Evolutionary conservation across 2,888 invertebrate species (phyloP).

Genomic region (Alcis repandata): DNA sequence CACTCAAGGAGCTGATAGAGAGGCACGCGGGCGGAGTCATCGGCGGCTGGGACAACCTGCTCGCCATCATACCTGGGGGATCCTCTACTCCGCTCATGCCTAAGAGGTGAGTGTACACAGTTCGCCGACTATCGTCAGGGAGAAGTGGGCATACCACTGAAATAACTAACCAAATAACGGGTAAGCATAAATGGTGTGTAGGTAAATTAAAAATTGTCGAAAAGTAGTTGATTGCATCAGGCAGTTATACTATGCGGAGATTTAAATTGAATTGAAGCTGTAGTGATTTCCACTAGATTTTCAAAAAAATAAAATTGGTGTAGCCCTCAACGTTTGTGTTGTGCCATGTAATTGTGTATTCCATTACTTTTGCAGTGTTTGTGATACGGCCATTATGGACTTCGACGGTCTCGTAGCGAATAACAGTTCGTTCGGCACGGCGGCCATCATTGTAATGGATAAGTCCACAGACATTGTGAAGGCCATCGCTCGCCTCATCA

Average conservation of each 20-base stretch:
- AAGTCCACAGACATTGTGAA: constrained; percentile 98
- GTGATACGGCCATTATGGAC: constrained; percentile 98
- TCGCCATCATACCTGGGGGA: constrained; percentile 99
- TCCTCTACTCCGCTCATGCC: constrained; percentile 99
- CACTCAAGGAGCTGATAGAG: constrained; percentile 97
- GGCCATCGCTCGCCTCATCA: constrained; percentile 97
- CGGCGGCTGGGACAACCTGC: constrained; percentile 99
- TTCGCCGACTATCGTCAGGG: too few relatives aligned
- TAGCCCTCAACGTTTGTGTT: too few relatives aligned
- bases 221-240: too few relatives aligned
- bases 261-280: too few relatives aligned
- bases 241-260: too few relatives aligned
- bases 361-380: constrained; percentile 88
- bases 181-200: too few relatives aligned
- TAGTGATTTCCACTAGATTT: too few relatives aligned
- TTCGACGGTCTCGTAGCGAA: constrained; percentile 98
- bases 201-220: too few relatives aligned
- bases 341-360: too few relatives aligned
- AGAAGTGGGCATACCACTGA: too few relatives aligned
- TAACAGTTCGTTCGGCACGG: constrained; percentile 98
- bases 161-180: not conserved
- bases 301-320: too few relatives aligned
- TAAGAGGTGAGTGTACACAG: constrained; percentile 88
- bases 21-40: constrained; percentile 97
- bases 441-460: constrained; percentile 99